Evolutionary conservation across 1,140 invertebrate species (phyloP).

Genomic region (Riptortus pedestris): DNA sequence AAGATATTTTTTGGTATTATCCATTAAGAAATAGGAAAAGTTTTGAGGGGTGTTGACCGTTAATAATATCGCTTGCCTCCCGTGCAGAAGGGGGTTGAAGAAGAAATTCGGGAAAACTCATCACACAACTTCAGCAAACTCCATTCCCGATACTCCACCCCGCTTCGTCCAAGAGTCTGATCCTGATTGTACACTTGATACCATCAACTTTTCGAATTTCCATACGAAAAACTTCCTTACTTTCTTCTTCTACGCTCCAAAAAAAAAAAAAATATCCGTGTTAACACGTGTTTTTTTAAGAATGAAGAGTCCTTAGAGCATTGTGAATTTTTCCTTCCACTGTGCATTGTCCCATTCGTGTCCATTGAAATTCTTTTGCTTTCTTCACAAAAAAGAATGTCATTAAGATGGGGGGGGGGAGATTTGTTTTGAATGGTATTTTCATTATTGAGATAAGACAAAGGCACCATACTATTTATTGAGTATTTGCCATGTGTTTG

Average conservation of each 20-base stretch:
- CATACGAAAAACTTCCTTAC: not conserved
- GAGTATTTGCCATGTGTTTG: too few relatives aligned
- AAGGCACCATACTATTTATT: too few relatives aligned
- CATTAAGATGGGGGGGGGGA: too few relatives aligned
- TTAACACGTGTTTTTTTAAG: constrained; percentile 10
- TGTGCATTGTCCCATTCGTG: not conserved
- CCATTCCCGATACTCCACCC: not conserved
- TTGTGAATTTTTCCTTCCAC: not conserved
- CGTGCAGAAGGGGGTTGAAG: not conserved
- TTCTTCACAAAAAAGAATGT: too few relatives aligned
- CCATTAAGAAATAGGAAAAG: not conserved
- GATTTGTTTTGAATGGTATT: too few relatives aligned
- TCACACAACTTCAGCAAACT: not conserved
- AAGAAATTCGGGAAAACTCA: constrained; percentile 3
- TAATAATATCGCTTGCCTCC: not conserved
- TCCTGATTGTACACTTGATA: constrained; percentile 9
- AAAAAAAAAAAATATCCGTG: too few relatives aligned
- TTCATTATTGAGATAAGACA: too few relatives aligned
- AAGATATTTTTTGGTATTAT: not conserved
- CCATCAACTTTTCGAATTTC: constrained; percentile 1
- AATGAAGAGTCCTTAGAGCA: too few relatives aligned
- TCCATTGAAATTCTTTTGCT: not conserved
- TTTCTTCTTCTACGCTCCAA: not conserved
- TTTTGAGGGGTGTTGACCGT: not conserved
- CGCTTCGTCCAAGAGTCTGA: not conserved